Evolutionary conservation across 2,113 vertebrate species (phyloP).

Genomic region (Lagopus muta): DNA sequence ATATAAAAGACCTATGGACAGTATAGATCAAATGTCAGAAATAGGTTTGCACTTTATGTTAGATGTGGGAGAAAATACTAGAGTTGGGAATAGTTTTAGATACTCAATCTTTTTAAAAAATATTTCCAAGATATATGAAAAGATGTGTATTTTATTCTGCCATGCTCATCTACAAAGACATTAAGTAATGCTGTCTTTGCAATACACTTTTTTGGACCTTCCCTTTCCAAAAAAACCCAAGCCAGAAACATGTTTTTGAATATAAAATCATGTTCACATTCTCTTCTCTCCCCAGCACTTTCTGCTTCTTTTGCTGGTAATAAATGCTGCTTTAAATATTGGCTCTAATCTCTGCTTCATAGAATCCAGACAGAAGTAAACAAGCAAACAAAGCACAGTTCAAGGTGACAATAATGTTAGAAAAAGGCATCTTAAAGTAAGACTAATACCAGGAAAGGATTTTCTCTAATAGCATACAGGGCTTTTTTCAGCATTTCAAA

Average conservation of each 20-base stretch:
- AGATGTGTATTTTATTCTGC: neutral
- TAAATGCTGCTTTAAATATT: neutral
- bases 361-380: neutral
- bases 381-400: neutral
- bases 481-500: neutral
- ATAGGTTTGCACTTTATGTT: neutral
- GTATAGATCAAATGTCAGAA: slow-evolving; percentile 62
- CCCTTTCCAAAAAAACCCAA: neutral
- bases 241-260: neutral
- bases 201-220: neutral
- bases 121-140: neutral
- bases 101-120: slow-evolving; percentile 9
- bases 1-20: slow-evolving; percentile 55
- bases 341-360: neutral
- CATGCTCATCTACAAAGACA: neutral
- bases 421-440: neutral
- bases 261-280: neutral
- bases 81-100: neutral
- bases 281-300: neutral
- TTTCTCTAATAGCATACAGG: neutral
- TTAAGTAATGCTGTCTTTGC: neutral
- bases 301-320: neutral
- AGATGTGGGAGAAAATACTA: neutral
- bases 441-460: neutral
- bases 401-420: neutral